Evolutionary conservation across 2,113 vertebrate species (phyloP), one percentile per base, ranked within the genome.

Genomic region (Anolis carolinensis): DNA sequence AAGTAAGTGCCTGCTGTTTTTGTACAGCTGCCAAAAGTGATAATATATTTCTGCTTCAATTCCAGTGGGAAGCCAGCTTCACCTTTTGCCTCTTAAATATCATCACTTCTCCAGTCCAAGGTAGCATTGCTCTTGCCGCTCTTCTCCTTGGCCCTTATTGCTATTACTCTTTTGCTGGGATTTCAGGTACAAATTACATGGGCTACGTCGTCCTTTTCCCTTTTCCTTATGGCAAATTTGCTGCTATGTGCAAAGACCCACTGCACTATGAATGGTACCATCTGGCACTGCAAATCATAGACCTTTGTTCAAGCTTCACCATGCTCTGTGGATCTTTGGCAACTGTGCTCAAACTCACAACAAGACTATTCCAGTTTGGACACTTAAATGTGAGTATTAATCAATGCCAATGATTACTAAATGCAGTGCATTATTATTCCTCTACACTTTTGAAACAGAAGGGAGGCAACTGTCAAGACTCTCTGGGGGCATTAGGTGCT

Each of bases 61-160:
- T 96, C 84, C 92, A 95, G 93, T 90, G 92, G 93, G 95, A 95
- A 88, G 89, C 90, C 36, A 70, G 81, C 36, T 94, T 95, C 48
- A 77, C 81, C 81, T 93, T 95, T 8, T 67, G 93, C 91, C 83
- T 92, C 36, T 84, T 92, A 90, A 95, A 84, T 86, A 67, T 92
- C 63, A 55, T 79, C 2, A 86, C 87, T 9, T 21, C 90, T 27
- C 83, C 91, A 1, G 65, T 94, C n/a, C 95, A 95, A 62, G 93
- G 96, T 79, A 75, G 79, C 55, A 20, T 95, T 14, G 91, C 94
- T 13, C 8, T 95, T 90, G 62, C 88, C 70, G 92, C 93, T 32
- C 89, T 89, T 52, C 89, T 96, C 50, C 93, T 94, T 1, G 93
- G 94, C 23, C 94, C 90, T 0, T 90, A 79, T 16, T 93, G 90